phyloP scores from a whole-genome alignment of 2,888 invertebrate species.

The Aphidoletes aphidimyza region DNA sequence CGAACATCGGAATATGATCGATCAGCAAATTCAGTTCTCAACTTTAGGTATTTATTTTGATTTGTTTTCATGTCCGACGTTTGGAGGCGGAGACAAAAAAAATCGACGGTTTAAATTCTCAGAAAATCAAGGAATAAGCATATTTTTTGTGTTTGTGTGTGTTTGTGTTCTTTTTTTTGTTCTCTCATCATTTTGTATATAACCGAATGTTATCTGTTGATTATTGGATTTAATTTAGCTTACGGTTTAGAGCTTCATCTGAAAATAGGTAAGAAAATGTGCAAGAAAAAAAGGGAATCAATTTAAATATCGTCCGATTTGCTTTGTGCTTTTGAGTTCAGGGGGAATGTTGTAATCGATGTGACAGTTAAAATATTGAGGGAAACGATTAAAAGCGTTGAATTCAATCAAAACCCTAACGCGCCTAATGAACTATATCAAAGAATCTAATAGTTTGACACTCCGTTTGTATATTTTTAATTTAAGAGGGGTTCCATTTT shows the following conservation, averaged over 20 bases:
- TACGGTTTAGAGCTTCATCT: constrained; percentile 56
- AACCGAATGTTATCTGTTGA: constrained; percentile 55
- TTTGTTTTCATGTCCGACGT: constrained; percentile 11
- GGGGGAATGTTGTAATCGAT: too few species aligned
- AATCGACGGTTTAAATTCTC: constrained; percentile 18
- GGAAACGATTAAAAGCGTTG: too few species aligned
- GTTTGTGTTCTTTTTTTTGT: too few species aligned
- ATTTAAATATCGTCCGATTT: background rate
- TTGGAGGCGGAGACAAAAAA: background rate
- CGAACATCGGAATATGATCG: background rate
- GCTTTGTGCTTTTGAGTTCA: background rate
- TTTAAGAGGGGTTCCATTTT: too few species aligned
- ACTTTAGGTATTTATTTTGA: background rate
- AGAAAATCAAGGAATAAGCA: constrained; percentile 27
- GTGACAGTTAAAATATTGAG: too few species aligned
- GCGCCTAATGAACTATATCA: too few species aligned
- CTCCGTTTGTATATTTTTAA: too few species aligned
- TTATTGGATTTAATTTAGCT: constrained; percentile 55
- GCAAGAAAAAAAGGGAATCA: too few species aligned
- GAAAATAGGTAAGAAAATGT: too few species aligned
- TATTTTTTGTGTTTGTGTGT: too few species aligned
- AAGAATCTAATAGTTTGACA: too few species aligned
- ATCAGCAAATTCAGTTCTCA: background rate
- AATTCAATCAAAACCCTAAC: too few species aligned
- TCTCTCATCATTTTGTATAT: constrained; percentile 54